These are phyloP conservation scores for Aphrophora alni DNA, from an alignment of 2,888 invertebrate genomes.

Conservation along the genomic window DNA sequence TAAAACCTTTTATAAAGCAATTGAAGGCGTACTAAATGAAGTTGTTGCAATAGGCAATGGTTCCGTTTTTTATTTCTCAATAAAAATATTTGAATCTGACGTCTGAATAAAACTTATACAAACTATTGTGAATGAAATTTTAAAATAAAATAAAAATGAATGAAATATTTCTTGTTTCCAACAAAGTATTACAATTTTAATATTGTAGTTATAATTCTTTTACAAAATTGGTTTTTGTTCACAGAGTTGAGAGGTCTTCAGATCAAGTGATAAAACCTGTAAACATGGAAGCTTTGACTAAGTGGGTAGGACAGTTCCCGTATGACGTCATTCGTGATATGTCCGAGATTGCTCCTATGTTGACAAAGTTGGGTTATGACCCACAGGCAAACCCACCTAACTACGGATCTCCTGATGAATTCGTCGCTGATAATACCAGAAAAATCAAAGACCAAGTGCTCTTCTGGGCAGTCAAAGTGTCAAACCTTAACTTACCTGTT, in stretches of 20 bases:
- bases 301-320: slow-evolving; percentile 91
- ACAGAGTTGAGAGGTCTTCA: slow-evolving; percentile 94
- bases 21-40: too few species aligned
- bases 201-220: background rate
- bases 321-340: slow-evolving; percentile 91
- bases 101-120: background rate
- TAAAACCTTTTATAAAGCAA: too few species aligned
- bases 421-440: slow-evolving; percentile 72
- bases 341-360: slow-evolving; percentile 94
- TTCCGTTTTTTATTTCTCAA: too few species aligned
- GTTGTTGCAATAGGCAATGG: too few species aligned
- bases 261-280: slow-evolving; percentile 99
- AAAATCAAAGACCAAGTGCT: slow-evolving; percentile 45
- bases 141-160: too few species aligned
- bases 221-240: slow-evolving; percentile 47
- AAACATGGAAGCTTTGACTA: slow-evolving; percentile 92
- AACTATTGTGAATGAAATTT: too few species aligned
- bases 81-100: too few species aligned
- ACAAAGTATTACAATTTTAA: background rate
- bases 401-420: slow-evolving; percentile 85
- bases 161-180: too few species aligned
- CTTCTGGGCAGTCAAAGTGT: slow-evolving; percentile 21
- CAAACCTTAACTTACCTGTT: background rate
- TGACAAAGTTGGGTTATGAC: slow-evolving; percentile 91
- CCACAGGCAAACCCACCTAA: slow-evolving; percentile 95